These are phyloP conservation scores for Octopus bimaculoides DNA, from an alignment of 1,140 invertebrate species.

Conservation along the genomic window DNA sequence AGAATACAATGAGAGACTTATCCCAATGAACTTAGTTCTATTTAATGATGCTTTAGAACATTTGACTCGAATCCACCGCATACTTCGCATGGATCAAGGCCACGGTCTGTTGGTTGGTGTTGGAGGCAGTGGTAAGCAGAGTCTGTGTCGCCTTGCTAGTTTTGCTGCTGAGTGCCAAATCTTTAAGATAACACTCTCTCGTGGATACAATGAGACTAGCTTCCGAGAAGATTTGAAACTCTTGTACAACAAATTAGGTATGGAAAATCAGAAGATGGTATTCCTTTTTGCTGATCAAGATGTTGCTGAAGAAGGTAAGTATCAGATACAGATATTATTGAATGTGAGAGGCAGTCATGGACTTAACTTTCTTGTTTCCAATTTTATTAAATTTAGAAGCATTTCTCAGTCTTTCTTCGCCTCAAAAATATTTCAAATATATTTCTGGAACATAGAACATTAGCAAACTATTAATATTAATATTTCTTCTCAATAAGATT, in stretches of 20 bases:
- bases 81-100: conserved; percentile 77
- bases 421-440: too few species aligned
- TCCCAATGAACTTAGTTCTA: conserved; percentile 72
- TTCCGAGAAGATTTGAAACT: conserved; percentile 85
- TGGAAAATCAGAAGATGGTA: conserved; percentile 74
- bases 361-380: too few species aligned
- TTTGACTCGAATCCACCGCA: conserved; percentile 78
- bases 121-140: conserved; percentile 80
- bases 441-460: too few species aligned
- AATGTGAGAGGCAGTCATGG: too few species aligned
- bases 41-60: conserved; percentile 90
- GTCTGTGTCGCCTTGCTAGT: conserved; percentile 53
- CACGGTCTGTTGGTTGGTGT: conserved; percentile 82
- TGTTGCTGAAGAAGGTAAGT: conserved; percentile 63
- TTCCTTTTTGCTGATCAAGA: conserved; percentile 83
- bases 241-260: conserved; percentile 73
- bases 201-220: conserved; percentile 76
- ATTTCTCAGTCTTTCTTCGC: too few species aligned
- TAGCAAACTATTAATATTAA: too few species aligned
- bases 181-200: conserved; percentile 78
- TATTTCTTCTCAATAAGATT: too few species aligned
- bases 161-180: conserved; percentile 66
- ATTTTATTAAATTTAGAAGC: too few species aligned
- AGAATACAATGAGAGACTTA: conserved; percentile 73
- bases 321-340: too few species aligned